Evolutionary conservation across 2,888 invertebrate genomes (phyloP), one percentile per base, ranked within the genome.

Genomic region (Mylabris sibirica): DNA sequence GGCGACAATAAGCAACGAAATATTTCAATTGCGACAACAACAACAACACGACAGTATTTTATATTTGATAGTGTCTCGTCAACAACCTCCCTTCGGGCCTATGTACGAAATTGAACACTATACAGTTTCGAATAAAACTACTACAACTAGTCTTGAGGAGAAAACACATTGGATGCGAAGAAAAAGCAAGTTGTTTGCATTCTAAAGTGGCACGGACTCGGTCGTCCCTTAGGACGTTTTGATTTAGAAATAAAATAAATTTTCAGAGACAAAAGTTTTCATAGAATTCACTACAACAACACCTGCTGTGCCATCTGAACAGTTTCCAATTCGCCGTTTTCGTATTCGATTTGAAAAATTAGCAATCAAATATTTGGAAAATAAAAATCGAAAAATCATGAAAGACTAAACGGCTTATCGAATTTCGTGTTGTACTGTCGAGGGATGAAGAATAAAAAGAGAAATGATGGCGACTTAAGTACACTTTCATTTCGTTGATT

Each of bases 161-260:
- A 12, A 53, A 53, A 53, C 12, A 53, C 5, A 53, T 53, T 9
- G 22, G 12, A 20, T 44, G 44, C n/a, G 9, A 53, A 70, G 22
- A 67, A 70, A 73, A 70, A 70, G 70, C 66, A 73, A 76, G 73
- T 76, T 75, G 78, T 77, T 77, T 75, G 75, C 75, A 76, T 75
- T 75, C 77, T 73, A 72, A 72, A 76, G 76, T 76, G 68, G 71
- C 24, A 60, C 72, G 60, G 76, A 73, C 71, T 69, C 68, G 68
- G 66, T 68, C 66, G 69, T 74, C 74, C 75, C 74, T 69, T 64
- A 70, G 74, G 74, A 70, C 68, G 65, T 69, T 70, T 74, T 76
- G 76, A 78, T 77, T 78, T 75, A 75, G 77, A 76, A 77, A 77
- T 75, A 76, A 72, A 78, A 78, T 76, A 76, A 78, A 76, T 77